These are phyloP conservation scores for Cheilosia pagana DNA, from an alignment of 2,888 invertebrate genomes.

Conservation along the genomic window DNA sequence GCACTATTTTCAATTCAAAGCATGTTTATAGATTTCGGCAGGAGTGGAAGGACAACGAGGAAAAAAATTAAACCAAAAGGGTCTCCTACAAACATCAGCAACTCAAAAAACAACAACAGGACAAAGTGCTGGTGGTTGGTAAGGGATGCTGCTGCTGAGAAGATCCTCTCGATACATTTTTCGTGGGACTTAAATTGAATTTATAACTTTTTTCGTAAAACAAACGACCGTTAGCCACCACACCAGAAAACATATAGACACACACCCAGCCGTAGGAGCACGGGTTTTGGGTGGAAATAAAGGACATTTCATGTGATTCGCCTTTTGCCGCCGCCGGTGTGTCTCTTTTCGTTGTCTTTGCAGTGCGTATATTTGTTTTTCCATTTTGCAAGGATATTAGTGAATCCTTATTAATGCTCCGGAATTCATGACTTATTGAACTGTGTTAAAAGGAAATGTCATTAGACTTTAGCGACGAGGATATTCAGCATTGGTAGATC, in stretches of 20 bases:
- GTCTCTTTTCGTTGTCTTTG: conserved; percentile 14
- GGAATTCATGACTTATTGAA: conserved; percentile 75
- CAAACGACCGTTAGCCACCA: conserved; percentile 58
- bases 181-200: conserved; percentile 77
- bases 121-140: conserved; percentile 11
- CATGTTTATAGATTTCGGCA: conserved; percentile 72
- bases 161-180: conserved; percentile 74
- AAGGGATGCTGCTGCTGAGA: conserved; percentile 35
- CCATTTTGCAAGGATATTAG: conserved; percentile 68
- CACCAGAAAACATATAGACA: conserved; percentile 7
- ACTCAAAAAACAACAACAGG: conserved; percentile 46
- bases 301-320: conserved; percentile 27
- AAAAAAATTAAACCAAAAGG: conserved; percentile 12
- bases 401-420: conserved; percentile 72
- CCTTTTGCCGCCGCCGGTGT: conserved; percentile 30
- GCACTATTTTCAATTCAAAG: conserved; percentile 74
- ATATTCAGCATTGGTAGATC: neutral
- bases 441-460: conserved; percentile 73
- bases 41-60: conserved; percentile 23
- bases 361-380: conserved; percentile 50
- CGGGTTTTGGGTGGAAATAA: conserved; percentile 31
- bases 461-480: conserved; percentile 32
- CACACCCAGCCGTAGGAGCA: conserved; percentile 16
- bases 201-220: conserved; percentile 75
- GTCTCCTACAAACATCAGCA: conserved; percentile 46